phyloP scores from a whole-genome alignment of 2,797 vertebrate genomes.

The Tauraco hartlaubi region DNA sequence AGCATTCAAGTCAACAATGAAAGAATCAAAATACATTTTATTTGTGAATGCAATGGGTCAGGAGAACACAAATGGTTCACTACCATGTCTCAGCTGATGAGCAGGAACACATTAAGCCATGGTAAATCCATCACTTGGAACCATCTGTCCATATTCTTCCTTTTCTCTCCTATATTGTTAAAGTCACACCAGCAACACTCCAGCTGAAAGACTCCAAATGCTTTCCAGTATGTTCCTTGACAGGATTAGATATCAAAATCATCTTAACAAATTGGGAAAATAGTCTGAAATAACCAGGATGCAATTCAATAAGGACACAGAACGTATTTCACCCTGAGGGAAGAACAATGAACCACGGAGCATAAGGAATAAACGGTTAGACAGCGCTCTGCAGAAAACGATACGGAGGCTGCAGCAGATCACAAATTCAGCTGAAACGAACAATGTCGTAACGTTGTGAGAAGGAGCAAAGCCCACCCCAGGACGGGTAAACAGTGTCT shows the following conservation, averaged over 20 bases:
- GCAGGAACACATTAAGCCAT: background rate
- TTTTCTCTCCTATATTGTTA: background rate
- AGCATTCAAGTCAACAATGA: background rate
- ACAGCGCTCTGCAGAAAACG: background rate
- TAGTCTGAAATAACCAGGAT: background rate
- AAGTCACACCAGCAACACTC: background rate
- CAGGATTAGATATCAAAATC: constrained; percentile 25
- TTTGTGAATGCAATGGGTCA: background rate
- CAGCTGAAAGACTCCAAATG: constrained; percentile 24
- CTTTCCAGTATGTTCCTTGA: background rate
- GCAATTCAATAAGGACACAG: background rate
- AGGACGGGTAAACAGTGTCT: fast-evolving
- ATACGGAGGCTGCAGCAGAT: background rate
- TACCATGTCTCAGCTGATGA: background rate
- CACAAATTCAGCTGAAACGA: background rate
- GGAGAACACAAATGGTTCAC: background rate
- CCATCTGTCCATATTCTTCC: constrained; percentile 18
- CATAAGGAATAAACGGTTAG: background rate
- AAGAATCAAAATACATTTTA: background rate
- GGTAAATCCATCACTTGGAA: background rate
- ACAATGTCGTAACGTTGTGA: fast-evolving
- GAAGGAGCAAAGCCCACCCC: background rate
- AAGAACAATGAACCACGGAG: background rate
- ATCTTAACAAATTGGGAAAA: constrained; percentile 1
- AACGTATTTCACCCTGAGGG: background rate